Percentiles rank a stretch among this genome's conserved stretches.
These are phyloP conservation scores for Agonopterix alstromeriana DNA, from an alignment of 2,888 invertebrate species.

Conservation along the genomic window DNA sequence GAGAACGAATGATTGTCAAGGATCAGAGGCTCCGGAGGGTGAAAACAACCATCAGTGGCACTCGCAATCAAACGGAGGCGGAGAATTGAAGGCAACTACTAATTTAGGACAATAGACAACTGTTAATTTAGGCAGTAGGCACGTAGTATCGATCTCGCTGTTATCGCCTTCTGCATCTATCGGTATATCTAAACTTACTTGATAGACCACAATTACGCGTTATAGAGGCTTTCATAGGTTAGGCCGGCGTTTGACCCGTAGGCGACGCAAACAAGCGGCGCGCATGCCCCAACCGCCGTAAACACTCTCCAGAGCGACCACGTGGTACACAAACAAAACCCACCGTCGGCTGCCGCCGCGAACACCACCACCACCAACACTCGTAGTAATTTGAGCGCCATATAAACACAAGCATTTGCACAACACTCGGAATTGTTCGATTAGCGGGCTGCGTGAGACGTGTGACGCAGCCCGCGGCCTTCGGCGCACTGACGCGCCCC, in stretches of 20 bases:
- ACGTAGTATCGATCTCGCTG: neutral
- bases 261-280: slow-evolving; percentile 56
- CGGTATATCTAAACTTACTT: slow-evolving; percentile 57
- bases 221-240: slow-evolving; percentile 56
- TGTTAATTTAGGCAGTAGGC: neutral
- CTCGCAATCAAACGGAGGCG: slow-evolving; percentile 3
- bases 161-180: slow-evolving; percentile 27
- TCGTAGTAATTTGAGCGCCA: slow-evolving; percentile 87
- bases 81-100: slow-evolving; percentile 5
- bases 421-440: slow-evolving; percentile 60
- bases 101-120: slow-evolving; percentile 7
- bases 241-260: slow-evolving; percentile 69
- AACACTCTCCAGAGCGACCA: slow-evolving; percentile 57
- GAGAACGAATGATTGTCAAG: no score
- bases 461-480: slow-evolving; percentile 61
- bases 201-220: slow-evolving; percentile 39
- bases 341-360: slow-evolving; percentile 69
- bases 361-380: slow-evolving; percentile 76
- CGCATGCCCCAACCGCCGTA: slow-evolving; percentile 68
- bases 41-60: neutral
- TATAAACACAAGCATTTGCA: slow-evolving; percentile 85
- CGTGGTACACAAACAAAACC: slow-evolving; percentile 45
- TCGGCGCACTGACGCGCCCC: slow-evolving; percentile 52
- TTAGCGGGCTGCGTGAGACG: slow-evolving; percentile 68
- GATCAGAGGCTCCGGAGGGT: neutral